Base-by-base conservation (phyloP, 2,113 vertebrate genomes). In the Triplophysa rosa region DNA sequence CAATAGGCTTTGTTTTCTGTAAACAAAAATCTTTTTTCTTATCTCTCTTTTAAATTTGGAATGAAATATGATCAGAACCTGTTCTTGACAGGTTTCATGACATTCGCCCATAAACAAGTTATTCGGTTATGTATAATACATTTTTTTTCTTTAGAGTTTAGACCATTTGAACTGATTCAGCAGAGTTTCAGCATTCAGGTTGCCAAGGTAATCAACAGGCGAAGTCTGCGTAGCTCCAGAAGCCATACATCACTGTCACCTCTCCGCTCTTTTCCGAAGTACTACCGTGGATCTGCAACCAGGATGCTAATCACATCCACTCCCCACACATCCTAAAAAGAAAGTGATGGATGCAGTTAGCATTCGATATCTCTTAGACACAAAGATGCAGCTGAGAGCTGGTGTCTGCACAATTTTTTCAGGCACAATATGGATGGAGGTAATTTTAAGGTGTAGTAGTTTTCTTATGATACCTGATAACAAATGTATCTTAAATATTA, bases 221-320 rank as follows among this genome's bases (percentile, higher is more conserved):
- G n/a, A 84, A 89, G 77, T 59, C 7, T 89, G 85, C 87, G 86
- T 88, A 81, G 21, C 82, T 86, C 88, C 88, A 85, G 54, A 86
- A 85, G 87, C 16, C 79, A 95, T 95, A 90, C 90, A 93, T 95
- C 95, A 94, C 91, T 93, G 93, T 94, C 95, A 92, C 70, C 91
- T 80, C 47, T 58, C 77, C 21, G 9, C 23, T 77, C 85, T 85
- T 89, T 87, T 89, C 79, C 80, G 80, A 88, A 86, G 76, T 87
- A 80, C 85, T 75, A 81, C 82, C 82, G 65, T 49, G 10, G 81
- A 67, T 10, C 19, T 78, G 9, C 83, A 72, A 81, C 83, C 80
- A 71, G 88, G 81, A 67, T 47, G 23, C 73, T 85, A 83, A 88
- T 79, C 69, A 74, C 83, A 84, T 24, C 0, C 26, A 69, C 69